These are phyloP conservation scores for Amphimallon solstitiale DNA, from an alignment of 2,888 invertebrate genomes.

Conservation along the genomic window DNA sequence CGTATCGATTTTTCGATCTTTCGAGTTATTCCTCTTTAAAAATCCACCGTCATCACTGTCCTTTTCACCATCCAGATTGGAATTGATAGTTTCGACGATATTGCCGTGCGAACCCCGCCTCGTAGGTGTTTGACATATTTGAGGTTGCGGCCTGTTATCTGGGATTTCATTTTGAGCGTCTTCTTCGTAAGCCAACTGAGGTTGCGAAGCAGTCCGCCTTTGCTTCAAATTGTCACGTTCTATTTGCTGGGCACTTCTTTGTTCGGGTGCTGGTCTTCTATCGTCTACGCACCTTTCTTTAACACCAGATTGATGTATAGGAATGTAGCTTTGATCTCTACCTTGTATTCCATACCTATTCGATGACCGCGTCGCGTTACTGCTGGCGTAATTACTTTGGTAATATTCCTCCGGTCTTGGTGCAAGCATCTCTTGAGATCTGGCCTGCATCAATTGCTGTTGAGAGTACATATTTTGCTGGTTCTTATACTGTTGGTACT, in stretches of 20 bases:
- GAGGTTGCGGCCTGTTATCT: slow-evolving; percentile 56
- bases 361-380: slow-evolving; percentile 50
- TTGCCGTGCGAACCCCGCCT: slow-evolving; percentile 72
- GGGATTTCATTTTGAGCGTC: slow-evolving; percentile 53
- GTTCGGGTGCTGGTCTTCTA: slow-evolving; percentile 50
- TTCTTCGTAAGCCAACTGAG: slow-evolving; percentile 70
- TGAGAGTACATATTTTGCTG: slow-evolving; percentile 59
- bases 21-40: slow-evolving; percentile 58
- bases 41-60: slow-evolving; percentile 74
- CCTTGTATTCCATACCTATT: slow-evolving; percentile 48
- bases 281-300: slow-evolving; percentile 48
- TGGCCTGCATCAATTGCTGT: slow-evolving; percentile 58
- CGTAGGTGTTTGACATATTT: slow-evolving; percentile 55
- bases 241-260: slow-evolving; percentile 71
- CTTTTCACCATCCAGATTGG: slow-evolving; percentile 62
- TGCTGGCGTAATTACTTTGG: slow-evolving; percentile 53
- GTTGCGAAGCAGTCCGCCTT: slow-evolving; percentile 73
- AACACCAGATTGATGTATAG: slow-evolving; percentile 45
- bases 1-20: slow-evolving; percentile 37
- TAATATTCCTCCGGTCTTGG: slow-evolving; percentile 61
- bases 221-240: slow-evolving; percentile 71
- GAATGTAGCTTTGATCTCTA: slow-evolving; percentile 53
- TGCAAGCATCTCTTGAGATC: slow-evolving; percentile 70
- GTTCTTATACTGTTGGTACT: slow-evolving; percentile 64
- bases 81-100: slow-evolving; percentile 64